These are phyloP conservation scores for Papilio protenor DNA, from an alignment of 2,888 invertebrate species.

Conservation along the genomic window DNA sequence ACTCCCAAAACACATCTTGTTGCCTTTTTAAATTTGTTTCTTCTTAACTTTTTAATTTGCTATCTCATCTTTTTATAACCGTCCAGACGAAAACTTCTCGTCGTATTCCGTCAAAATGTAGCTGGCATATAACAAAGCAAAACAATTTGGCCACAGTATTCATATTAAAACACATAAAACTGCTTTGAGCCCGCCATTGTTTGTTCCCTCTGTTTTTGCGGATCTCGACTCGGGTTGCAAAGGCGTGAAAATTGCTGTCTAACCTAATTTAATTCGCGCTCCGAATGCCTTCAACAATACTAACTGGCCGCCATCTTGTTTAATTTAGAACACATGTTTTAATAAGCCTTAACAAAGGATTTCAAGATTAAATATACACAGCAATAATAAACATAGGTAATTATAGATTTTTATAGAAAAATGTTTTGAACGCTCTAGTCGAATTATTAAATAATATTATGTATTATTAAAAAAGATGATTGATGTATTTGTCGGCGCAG, in stretches of 20 bases:
- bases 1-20: neutral
- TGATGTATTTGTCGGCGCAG: too few relatives aligned
- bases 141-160: constrained; percentile 7
- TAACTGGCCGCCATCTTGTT: constrained; percentile 26
- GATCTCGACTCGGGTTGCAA: constrained; percentile 16
- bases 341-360: constrained; percentile 19
- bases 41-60: neutral
- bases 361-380: constrained; percentile 7
- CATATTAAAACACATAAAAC: constrained; percentile 31
- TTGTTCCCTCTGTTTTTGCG: constrained; percentile 21
- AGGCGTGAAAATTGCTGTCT: constrained; percentile 25
- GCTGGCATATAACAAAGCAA: constrained; percentile 9
- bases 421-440: too few relatives aligned
- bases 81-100: neutral
- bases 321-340: constrained; percentile 22
- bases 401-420: too few relatives aligned
- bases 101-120: neutral
- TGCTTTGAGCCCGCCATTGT: constrained; percentile 16
- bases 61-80: neutral
- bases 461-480: neutral
- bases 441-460: too few relatives aligned
- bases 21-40: neutral
- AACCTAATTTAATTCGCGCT: constrained; percentile 26
- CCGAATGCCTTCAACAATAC: constrained; percentile 22
- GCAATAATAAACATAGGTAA: neutral